phyloP scores from a whole-genome alignment of 2,113 vertebrate genomes.

The Benitochromis conjunctus region DNA sequence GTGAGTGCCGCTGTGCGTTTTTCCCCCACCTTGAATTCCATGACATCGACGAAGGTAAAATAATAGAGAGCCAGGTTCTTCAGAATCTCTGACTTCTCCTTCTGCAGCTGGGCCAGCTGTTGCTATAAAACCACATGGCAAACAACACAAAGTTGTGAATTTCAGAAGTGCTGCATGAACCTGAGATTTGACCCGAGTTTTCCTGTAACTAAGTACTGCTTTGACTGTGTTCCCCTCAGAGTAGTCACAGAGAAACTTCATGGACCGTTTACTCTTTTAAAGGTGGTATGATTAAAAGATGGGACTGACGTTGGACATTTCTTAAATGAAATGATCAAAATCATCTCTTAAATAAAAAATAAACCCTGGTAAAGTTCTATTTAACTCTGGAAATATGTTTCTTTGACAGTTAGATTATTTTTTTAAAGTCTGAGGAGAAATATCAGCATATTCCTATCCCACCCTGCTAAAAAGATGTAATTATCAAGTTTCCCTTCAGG shows the following conservation, averaged over 20 bases:
- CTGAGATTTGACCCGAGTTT: neutral
- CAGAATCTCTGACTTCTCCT: slow-evolving; percentile 98
- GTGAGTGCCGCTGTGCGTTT: rapidly evolving
- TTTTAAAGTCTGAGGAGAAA: neutral
- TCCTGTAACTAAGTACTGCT: rapidly evolving
- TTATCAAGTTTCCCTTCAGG: neutral
- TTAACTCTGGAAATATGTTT: neutral
- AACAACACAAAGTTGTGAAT: neutral
- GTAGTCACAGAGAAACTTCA: neutral
- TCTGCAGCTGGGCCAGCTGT: slow-evolving; percentile 99
- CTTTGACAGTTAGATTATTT: neutral
- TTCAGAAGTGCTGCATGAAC: neutral
- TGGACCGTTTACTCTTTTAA: neutral
- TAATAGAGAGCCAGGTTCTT: slow-evolving; percentile 99
- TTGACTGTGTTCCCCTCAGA: neutral
- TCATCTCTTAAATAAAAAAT: neutral
- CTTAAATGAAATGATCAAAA: neutral
- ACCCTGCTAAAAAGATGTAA: neutral
- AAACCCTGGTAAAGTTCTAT: neutral
- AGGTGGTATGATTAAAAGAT: neutral
- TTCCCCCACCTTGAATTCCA: slow-evolving; percentile 94
- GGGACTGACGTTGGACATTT: neutral
- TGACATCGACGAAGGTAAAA: slow-evolving; percentile 98
- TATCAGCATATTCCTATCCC: neutral
- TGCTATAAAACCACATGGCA: slow-evolving; percentile 80